Base-by-base conservation (phyloP, 2,888 invertebrate genomes). In the Spatulosminthurus flaviceps region DNA sequence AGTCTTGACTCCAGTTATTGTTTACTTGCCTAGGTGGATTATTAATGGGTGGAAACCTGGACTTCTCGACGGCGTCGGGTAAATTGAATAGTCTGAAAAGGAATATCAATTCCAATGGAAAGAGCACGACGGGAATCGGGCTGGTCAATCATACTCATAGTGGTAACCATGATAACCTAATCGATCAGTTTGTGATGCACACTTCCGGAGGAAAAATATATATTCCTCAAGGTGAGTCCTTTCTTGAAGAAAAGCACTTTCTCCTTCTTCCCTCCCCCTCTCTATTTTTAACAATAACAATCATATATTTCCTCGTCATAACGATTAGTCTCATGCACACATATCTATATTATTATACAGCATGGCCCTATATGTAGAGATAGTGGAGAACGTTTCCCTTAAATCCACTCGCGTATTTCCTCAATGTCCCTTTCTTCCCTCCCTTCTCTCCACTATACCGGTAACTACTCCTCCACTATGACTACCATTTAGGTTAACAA, bases 111-210 rank as follows among this genome's bases (percentile, higher is more conserved):
- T 83, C 85, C 21, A 85, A 85, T 78, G 85, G 85, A 74, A 85
- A 85, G 81, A 83, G 83, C 75, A 82, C 81, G 60, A 85, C 84
- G 69, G 83, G 83, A 24, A 79, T 83, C 34, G 85, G 84, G 21
- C 81, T 80, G 72, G 77, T 80, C 22, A 82, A 81, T 51, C 83
- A 81, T 72, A 81, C 80, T 80, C 80, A 80, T 71, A 71, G 73
- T n/a, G 61, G 42, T 64, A 80, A 82, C 77, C 83, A 85, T 79
- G 84, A 83, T 77, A 83, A 79, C 81, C 84, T 82, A 76, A 84
- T 84, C 77, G 84, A 84, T 83, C 85, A 85, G 78, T 84, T 83
- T 78, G 81, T 85, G 83, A 84, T 84, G 83, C 84, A 84, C 64
- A 85, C 85, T 2, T 79, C 84, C 22, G 84, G 83, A 72, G 85